Evolutionary conservation across 2,113 vertebrate genomes (phyloP).

Genomic region (Phocoena phocoena): DNA sequence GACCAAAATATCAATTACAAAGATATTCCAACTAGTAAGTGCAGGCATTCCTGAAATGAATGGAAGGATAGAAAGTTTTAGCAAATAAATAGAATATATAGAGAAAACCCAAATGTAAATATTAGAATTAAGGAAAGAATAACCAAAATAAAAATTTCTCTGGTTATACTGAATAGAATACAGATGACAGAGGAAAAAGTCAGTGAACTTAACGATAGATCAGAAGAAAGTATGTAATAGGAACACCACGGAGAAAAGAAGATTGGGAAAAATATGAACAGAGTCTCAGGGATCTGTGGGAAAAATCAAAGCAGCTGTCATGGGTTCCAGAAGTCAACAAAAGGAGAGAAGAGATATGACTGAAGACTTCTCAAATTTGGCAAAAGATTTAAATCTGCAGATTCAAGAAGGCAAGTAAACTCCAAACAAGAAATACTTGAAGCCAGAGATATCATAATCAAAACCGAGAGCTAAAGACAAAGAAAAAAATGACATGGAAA

Average conservation of each 20-base stretch:
- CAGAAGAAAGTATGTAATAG: not conserved
- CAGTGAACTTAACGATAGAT: not conserved
- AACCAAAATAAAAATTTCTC: not conserved
- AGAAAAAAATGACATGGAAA: not conserved
- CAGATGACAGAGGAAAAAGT: not conserved
- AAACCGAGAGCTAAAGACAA: not conserved
- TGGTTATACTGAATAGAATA: not conserved
- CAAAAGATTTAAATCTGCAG: not conserved
- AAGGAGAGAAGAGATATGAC: not conserved
- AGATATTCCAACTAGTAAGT: not conserved
- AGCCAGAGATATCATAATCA: not conserved
- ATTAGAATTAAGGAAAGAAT: not conserved
- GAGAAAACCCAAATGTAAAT: not conserved
- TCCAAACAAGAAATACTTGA: not conserved
- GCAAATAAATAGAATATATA: not conserved
- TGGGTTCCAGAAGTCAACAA: not conserved
- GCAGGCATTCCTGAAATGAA: not conserved
- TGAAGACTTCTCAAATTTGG: not conserved
- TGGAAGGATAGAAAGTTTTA: not conserved
- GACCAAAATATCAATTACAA: not conserved
- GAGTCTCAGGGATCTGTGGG: not conserved
- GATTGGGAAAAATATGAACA: not conserved
- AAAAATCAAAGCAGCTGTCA: not conserved
- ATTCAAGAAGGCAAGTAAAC: not conserved
- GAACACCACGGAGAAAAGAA: not conserved